Conservation (phyloP, 1,140 invertebrate species). For the Ceratina australensis region DNA sequence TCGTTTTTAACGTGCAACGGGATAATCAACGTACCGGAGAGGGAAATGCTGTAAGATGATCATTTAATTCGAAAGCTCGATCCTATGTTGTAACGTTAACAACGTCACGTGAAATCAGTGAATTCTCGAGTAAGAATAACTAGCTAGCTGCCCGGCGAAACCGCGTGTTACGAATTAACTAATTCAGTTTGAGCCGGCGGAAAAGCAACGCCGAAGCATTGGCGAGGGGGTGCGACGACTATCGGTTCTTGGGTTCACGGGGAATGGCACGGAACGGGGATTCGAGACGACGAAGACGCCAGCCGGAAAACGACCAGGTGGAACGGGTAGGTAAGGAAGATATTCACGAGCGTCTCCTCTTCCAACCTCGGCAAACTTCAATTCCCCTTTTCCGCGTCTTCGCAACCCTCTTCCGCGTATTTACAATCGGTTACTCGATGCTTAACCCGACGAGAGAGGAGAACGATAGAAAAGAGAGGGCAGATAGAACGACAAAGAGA, state of each 20-base stretch:
- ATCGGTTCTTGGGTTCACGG: constrained; percentile 42
- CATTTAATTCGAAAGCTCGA: no score
- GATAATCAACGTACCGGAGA: no score
- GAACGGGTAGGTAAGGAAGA: constrained; percentile 53
- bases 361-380: constrained; percentile 68
- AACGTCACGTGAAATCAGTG: no score
- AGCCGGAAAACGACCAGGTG: constrained; percentile 29
- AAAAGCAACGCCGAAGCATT: constrained; percentile 2
- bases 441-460: constrained; percentile 62
- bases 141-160: neutral
- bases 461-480: constrained; percentile 8
- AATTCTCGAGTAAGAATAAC: neutral
- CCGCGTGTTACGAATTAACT: neutral
- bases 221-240: neutral
- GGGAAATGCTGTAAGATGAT: no score
- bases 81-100: no score
- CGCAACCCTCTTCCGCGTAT: constrained; percentile 48
- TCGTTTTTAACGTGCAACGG: no score
- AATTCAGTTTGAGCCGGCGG: constrained; percentile 1
- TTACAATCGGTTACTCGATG: constrained; percentile 70
- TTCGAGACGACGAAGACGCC: constrained; percentile 44
- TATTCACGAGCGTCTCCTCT: constrained; percentile 67
- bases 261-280: constrained; percentile 31
- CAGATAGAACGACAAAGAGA: neutral
- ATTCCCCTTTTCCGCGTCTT: constrained; percentile 62